Conservation (phyloP, 2,888 invertebrate species). For the Leucania comma region DNA sequence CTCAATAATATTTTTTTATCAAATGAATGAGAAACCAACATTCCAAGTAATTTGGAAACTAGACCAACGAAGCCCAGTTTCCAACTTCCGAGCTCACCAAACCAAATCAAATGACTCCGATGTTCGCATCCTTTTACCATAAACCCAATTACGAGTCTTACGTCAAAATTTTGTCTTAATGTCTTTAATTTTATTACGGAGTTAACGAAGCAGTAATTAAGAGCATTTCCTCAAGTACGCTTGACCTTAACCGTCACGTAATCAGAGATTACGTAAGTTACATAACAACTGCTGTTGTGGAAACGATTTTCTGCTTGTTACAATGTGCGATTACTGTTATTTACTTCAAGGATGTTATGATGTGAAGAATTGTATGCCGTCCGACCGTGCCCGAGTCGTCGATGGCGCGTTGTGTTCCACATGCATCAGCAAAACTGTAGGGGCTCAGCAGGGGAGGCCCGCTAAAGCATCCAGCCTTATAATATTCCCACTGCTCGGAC, state of each 20-base stretch:
- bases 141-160: conserved; percentile 42
- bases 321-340: conserved; percentile 31
- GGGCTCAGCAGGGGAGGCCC: no score
- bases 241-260: conserved; percentile 64
- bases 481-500: no score
- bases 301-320: conserved; percentile 24
- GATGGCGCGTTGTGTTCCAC: no score
- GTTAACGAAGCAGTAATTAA: conserved; percentile 45
- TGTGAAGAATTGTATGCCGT: neutral
- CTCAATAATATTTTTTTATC: conserved; percentile 17
- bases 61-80: conserved; percentile 17
- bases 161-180: conserved; percentile 40
- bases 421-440: no score
- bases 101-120: conserved; percentile 46
- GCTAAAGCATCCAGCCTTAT: no score
- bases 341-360: conserved; percentile 12
- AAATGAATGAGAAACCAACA: conserved; percentile 9
- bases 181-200: conserved; percentile 14
- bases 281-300: conserved; percentile 56
- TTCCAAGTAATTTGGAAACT: conserved; percentile 23
- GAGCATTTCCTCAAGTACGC: conserved; percentile 58
- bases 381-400: no score
- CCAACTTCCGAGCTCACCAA: conserved; percentile 36
- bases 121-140: conserved; percentile 28
- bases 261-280: conserved; percentile 61